Conservation (phyloP, 2,797 vertebrate species). For the Tenualosa ilisha region DNA sequence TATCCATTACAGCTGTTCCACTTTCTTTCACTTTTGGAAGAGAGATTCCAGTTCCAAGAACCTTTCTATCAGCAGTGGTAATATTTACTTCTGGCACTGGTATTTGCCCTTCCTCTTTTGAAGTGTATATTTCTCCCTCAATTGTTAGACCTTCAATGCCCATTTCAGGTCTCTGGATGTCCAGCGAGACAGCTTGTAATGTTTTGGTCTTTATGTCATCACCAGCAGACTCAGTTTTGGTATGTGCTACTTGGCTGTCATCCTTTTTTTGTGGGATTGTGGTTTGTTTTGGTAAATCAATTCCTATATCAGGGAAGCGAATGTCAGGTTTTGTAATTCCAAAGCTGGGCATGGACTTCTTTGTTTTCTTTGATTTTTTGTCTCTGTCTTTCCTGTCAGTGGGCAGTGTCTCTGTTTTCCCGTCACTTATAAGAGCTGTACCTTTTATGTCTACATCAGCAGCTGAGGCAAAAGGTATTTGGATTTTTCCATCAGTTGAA, state of each 20-base stretch:
- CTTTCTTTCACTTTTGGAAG: neutral
- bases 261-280: slow-evolving; percentile 23
- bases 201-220: slow-evolving; percentile 25
- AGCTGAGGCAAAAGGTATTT: neutral
- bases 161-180: neutral
- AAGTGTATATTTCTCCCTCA: neutral
- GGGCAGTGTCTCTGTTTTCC: neutral
- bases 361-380: slow-evolving; percentile 61
- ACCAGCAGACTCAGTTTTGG: slow-evolving; percentile 22
- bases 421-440: neutral
- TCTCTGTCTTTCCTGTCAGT: slow-evolving; percentile 34
- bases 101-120: slow-evolving; percentile 36
- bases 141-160: neutral
- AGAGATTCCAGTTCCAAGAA: slow-evolving; percentile 13
- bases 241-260: slow-evolving; percentile 11
- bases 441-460: neutral
- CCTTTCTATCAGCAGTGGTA: slow-evolving; percentile 38
- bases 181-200: neutral
- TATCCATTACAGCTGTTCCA: neutral
- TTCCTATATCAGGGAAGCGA: slow-evolving; percentile 61
- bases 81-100: slow-evolving; percentile 36
- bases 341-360: slow-evolving; percentile 54
- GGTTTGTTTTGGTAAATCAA: slow-evolving; percentile 57
- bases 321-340: slow-evolving; percentile 63
- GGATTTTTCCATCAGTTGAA: neutral